A percentile compares a stretch with the other conserved stretches of the same genome.
phyloP scores from a whole-genome alignment of 2,113 vertebrate genomes.

The Hemiprocne comata region DNA sequence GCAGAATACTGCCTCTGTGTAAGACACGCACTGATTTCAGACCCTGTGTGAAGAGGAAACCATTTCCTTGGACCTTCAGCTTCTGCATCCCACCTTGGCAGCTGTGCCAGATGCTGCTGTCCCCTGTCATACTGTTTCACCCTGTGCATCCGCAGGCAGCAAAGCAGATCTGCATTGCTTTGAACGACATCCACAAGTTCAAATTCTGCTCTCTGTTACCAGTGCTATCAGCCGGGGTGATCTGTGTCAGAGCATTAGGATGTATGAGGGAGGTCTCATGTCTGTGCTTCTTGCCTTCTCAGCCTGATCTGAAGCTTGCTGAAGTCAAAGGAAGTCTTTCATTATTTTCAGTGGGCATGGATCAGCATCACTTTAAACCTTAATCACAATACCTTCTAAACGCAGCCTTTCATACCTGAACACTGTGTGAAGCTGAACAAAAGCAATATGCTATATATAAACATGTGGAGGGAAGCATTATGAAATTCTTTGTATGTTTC shows the following conservation, averaged over 20 bases:
- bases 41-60: background rate
- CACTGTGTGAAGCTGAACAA: slow-evolving; percentile 10
- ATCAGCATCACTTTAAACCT: slow-evolving; percentile 8
- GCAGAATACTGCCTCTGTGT: background rate
- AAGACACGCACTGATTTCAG: background rate
- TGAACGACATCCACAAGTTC: background rate
- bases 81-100: background rate
- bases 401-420: background rate
- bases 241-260: background rate
- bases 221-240: background rate
- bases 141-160: accelerated
- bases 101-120: background rate
- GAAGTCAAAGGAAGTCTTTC: background rate
- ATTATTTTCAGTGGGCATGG: background rate
- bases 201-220: background rate
- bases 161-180: background rate
- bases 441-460: slow-evolving; percentile 49
- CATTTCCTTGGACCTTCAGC: background rate
- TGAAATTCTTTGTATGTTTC: background rate
- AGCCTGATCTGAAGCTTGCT: background rate
- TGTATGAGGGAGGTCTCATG: background rate
- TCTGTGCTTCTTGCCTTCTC: background rate
- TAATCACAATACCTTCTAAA: slow-evolving; percentile 8
- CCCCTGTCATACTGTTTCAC: background rate
- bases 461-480: background rate